A percentile compares a stretch with the other conserved stretches of the same genome.
These are phyloP conservation scores for Odontocerum albicorne DNA, from an alignment of 2,888 invertebrate species.

Conservation along the genomic window DNA sequence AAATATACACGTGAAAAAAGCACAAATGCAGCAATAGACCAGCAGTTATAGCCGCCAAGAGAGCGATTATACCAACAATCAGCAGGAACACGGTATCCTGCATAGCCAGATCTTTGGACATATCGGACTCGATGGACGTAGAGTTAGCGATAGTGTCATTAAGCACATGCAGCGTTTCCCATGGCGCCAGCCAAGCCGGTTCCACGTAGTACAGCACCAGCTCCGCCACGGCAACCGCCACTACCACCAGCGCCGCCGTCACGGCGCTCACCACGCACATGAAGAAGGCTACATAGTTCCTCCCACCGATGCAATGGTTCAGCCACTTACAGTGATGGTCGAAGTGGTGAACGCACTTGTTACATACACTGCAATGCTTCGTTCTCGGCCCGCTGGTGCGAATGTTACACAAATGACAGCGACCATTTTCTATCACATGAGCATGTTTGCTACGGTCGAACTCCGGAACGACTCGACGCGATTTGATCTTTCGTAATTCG, in stretches of 20 bases:
- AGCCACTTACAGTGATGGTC: constrained; percentile 99
- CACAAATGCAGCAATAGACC: constrained; percentile 80
- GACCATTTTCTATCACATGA: constrained; percentile 94
- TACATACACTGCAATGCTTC: constrained; percentile 96
- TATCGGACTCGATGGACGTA: constrained; percentile 34
- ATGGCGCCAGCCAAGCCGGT: constrained; percentile 57
- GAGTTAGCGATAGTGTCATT: constrained; percentile 31
- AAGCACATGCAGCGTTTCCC: constrained; percentile 40
- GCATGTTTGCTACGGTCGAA: constrained; percentile 86
- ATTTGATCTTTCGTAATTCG: constrained; percentile 66
- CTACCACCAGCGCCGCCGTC: constrained; percentile 68
- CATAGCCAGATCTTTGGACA: constrained; percentile 39
- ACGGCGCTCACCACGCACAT: constrained; percentile 80
- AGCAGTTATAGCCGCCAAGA: constrained; percentile 73
- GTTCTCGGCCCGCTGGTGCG: constrained; percentile 73
- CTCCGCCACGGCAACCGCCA: constrained; percentile 70
- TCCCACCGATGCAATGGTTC: constrained; percentile 92
- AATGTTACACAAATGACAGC: constrained; percentile 91
- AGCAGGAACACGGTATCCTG: constrained; percentile 62
- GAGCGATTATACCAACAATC: constrained; percentile 61
- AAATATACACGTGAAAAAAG: constrained; percentile 87
- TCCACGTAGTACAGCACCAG: constrained; percentile 65
- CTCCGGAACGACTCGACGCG: constrained; percentile 69
- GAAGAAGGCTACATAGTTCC: constrained; percentile 86
- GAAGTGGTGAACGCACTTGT: constrained; percentile 94